These are phyloP conservation scores for Yasuhikotakia modesta DNA, from an alignment of 2,797 vertebrate species.

Conservation along the genomic window DNA sequence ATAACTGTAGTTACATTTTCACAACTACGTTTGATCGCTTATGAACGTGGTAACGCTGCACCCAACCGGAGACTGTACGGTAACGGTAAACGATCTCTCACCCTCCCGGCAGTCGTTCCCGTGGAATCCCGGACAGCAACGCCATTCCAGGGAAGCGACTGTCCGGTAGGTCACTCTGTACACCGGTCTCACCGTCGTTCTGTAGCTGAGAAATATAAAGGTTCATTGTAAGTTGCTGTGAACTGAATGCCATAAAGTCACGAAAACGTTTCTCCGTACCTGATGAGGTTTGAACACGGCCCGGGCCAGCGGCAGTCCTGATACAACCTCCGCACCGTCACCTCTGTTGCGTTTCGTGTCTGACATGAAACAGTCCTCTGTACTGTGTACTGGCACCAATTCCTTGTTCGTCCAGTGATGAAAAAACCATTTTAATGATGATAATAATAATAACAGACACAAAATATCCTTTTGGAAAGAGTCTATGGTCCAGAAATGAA, in stretches of 20 bases:
- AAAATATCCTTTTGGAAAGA: neutral
- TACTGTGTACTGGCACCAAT: conserved; percentile 93
- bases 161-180: conserved; percentile 91
- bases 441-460: neutral
- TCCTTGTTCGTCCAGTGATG: conserved; percentile 72
- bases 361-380: conserved; percentile 91
- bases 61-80: neutral
- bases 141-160: conserved; percentile 91
- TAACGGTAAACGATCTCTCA: conserved; percentile 68
- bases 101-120: conserved; percentile 91
- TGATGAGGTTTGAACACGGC: conserved; percentile 91
- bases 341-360: conserved; percentile 92
- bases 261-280: conserved; percentile 73
- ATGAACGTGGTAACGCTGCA: neutral
- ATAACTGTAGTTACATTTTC: neutral
- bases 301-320: conserved; percentile 95
- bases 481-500: neutral
- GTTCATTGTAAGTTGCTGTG: neutral
- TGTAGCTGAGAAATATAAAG: conserved; percentile 84
- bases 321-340: conserved; percentile 89
- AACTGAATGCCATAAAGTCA: neutral
- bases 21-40: neutral
- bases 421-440: conserved; percentile 24
- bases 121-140: conserved; percentile 93
- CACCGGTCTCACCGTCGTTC: conserved; percentile 88